These are phyloP conservation scores for Pyrochroa serraticornis DNA, from an alignment of 2,888 invertebrate species.

Conservation along the genomic window DNA sequence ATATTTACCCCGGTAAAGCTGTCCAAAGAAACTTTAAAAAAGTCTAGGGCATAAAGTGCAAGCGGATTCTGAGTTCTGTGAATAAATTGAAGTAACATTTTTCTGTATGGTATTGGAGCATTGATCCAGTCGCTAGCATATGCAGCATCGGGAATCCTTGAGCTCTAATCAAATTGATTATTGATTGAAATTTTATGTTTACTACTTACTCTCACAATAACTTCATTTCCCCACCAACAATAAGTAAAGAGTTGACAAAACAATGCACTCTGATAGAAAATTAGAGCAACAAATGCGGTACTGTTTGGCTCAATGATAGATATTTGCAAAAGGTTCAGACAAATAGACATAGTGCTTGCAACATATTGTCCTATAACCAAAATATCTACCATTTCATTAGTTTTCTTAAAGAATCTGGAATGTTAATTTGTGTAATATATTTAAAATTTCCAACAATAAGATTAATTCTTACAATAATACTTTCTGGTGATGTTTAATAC, in stretches of 20 bases:
- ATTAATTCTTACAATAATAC: slow-evolving; percentile 10
- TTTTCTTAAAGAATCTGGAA: neutral
- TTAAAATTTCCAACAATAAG: neutral
- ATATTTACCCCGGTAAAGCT: neutral
- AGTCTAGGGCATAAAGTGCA: neutral
- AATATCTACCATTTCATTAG: neutral
- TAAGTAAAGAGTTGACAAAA: slow-evolving; percentile 7
- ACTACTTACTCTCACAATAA: neutral
- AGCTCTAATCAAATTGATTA: too few species aligned
- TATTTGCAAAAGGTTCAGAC: slow-evolving; percentile 9
- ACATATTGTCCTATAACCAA: slow-evolving; percentile 4
- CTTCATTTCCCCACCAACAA: slow-evolving; percentile 21
- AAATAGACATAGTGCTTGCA: slow-evolving; percentile 7
- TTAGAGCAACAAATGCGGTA: slow-evolving; percentile 5
- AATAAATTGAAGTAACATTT: neutral
- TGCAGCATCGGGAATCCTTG: neutral
- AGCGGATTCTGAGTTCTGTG: neutral
- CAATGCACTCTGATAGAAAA: neutral
- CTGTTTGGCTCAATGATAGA: slow-evolving; percentile 6
- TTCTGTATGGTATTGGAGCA: neutral
- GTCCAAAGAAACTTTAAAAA: neutral
- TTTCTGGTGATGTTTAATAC: slow-evolving; percentile 13
- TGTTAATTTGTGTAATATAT: neutral
- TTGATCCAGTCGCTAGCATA: neutral
- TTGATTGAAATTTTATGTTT: too few species aligned